Evolutionary conservation across 2,113 vertebrate genomes (phyloP).

Genomic region (Connochaetes taurinus): DNA sequence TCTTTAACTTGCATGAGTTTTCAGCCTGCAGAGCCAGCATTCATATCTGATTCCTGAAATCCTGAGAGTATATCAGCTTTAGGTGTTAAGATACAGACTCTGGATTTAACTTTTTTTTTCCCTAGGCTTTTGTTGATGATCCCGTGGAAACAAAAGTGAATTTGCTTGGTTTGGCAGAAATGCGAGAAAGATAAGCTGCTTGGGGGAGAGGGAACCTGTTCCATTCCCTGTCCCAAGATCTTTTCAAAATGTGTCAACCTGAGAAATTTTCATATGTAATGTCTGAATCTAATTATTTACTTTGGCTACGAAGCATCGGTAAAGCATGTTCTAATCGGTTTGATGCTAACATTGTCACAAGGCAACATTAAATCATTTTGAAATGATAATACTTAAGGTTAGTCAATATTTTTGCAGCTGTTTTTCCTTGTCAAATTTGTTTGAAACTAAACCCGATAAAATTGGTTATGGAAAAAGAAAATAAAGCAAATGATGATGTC

Average conservation of each 20-base stretch:
- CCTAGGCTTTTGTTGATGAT: slow-evolving; percentile 31
- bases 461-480: slow-evolving; percentile 32
- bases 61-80: background rate
- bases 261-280: slow-evolving; percentile 56
- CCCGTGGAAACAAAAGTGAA: slow-evolving; percentile 55
- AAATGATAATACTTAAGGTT: slow-evolving; percentile 59
- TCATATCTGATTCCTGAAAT: background rate
- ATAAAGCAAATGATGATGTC: slow-evolving; percentile 16
- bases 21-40: background rate
- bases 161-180: slow-evolving; percentile 72
- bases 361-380: slow-evolving; percentile 66
- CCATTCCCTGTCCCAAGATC: slow-evolving; percentile 41
- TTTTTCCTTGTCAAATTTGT: slow-evolving; percentile 57
- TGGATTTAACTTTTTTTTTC: background rate
- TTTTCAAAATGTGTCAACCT: slow-evolving; percentile 62
- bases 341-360: slow-evolving; percentile 47
- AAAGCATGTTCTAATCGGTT: slow-evolving; percentile 46
- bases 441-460: slow-evolving; percentile 51
- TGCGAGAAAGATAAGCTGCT: slow-evolving; percentile 71
- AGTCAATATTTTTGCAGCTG: slow-evolving; percentile 74
- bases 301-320: slow-evolving; percentile 55
- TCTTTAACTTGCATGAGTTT: background rate
- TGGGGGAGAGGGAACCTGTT: slow-evolving; percentile 60
- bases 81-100: background rate
- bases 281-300: slow-evolving; percentile 64